Percentiles rank a stretch among this genome's conserved stretches.
These are phyloP conservation scores for Rhamphomyia laevipes DNA, from an alignment of 2,888 invertebrate genomes.

Conservation along the genomic window DNA sequence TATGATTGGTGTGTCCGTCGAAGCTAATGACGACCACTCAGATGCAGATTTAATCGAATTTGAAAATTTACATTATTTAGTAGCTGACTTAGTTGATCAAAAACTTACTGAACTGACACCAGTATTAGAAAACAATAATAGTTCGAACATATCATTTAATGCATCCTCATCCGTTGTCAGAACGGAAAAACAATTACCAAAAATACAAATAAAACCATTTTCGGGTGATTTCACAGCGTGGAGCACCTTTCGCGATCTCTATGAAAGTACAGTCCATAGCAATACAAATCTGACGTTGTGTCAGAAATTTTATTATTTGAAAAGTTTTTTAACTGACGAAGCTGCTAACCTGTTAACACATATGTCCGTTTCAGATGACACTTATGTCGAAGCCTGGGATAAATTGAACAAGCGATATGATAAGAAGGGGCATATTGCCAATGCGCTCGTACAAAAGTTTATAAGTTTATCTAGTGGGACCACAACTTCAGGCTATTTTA, in stretches of 20 bases:
- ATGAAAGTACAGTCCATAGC: slow-evolving; percentile 8
- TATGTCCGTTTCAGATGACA: slow-evolving; percentile 11
- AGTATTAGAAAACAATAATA: no score
- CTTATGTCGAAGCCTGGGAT: slow-evolving; percentile 12
- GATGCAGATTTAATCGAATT: no score
- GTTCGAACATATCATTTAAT: no score
- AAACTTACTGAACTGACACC: no score
- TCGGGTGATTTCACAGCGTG: slow-evolving; percentile 13
- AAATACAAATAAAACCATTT: slow-evolving; percentile 12
- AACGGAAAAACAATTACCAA: slow-evolving; percentile 22
- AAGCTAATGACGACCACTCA: no score
- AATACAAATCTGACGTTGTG: slow-evolving; percentile 8
- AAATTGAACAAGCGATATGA: slow-evolving; percentile 11
- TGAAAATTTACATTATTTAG: no score
- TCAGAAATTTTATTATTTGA: slow-evolving; percentile 13
- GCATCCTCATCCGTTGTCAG: no score
- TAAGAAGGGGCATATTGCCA: slow-evolving; percentile 9
- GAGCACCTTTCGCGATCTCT: slow-evolving; percentile 13
- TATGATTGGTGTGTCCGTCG: no score
- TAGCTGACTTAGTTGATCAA: no score
- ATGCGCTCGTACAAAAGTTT: slow-evolving; percentile 8
- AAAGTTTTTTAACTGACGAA: slow-evolving; percentile 10
- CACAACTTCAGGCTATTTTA: not conserved
- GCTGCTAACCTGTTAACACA: slow-evolving; percentile 12
- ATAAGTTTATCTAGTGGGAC: slow-evolving; percentile 3